Conservation (phyloP, 1,140 invertebrate genomes). For the Trichonephila inaurata region DNA sequence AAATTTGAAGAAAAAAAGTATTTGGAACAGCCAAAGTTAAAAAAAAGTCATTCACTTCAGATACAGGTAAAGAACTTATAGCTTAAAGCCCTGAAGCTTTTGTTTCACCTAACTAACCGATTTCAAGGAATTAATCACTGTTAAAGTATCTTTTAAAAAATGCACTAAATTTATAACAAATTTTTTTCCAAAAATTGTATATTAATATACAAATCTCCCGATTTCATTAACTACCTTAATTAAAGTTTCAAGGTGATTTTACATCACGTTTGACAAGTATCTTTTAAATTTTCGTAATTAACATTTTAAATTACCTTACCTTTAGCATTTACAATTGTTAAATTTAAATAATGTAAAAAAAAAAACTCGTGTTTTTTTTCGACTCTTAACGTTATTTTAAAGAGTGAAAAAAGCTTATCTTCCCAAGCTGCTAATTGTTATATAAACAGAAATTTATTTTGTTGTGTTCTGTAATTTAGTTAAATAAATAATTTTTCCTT, state of each 20-base stretch:
- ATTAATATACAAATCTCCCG: no score
- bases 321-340: background rate
- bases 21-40: background rate
- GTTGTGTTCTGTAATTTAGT: no score
- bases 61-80: background rate
- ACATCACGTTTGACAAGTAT: slow-evolving; percentile 15
- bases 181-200: no score
- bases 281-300: slow-evolving; percentile 40
- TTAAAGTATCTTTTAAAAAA: no score
- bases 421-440: no score
- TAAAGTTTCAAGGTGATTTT: slow-evolving; percentile 30
- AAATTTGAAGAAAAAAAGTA: background rate
- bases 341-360: background rate
- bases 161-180: no score
- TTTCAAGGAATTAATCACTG: no score
- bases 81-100: background rate
- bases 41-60: background rate
- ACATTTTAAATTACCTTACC: slow-evolving; percentile 10
- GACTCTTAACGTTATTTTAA: background rate
- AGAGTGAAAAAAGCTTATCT: no score
- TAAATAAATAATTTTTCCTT: no score
- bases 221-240: slow-evolving; percentile 46
- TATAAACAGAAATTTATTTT: no score
- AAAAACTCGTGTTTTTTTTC: background rate
- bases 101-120: slow-evolving; percentile 26